Percentiles rank a stretch among this genome's conserved stretches.
Conservation (phyloP, 1,140 invertebrate species). For the Onthophagus taurus region DNA sequence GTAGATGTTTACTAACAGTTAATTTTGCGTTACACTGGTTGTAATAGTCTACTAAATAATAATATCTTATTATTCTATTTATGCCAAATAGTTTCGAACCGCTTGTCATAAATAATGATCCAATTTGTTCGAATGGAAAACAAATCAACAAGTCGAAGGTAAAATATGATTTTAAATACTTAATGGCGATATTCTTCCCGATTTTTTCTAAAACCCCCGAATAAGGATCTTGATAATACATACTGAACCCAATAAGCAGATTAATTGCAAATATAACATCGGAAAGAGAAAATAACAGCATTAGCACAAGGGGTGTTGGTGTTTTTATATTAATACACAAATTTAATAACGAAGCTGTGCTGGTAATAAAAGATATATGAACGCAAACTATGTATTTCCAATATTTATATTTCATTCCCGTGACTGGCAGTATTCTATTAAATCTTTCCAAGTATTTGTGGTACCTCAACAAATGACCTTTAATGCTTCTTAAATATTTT, state of each 20-base stretch:
- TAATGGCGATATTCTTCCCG: background rate
- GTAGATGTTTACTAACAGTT: constrained; percentile 9
- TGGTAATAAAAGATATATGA: constrained; percentile 5
- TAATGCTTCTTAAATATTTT: background rate
- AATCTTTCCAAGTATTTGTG: background rate
- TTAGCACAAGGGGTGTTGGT: background rate
- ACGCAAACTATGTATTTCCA: constrained; percentile 14
- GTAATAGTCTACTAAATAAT: constrained; percentile 8
- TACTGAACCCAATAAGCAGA: constrained; percentile 8
- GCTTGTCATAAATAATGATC: background rate
- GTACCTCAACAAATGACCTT: background rate
- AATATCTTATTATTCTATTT: constrained; percentile 7
- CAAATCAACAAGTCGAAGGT: constrained; percentile 11
- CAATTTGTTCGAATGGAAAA: constrained; percentile 6
- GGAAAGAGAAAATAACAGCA: background rate
- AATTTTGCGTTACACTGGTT: background rate
- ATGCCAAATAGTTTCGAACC: background rate
- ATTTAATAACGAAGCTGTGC: background rate
- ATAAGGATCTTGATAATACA: constrained; percentile 7
- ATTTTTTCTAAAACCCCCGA: constrained; percentile 7
- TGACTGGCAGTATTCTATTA: background rate
- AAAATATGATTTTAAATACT: constrained; percentile 8
- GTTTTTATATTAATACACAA: background rate
- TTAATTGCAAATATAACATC: constrained; percentile 8
- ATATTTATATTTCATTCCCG: background rate